These are phyloP conservation scores for Cristatella mucedo DNA, from an alignment of 2,888 invertebrate species.

Conservation along the genomic window DNA sequence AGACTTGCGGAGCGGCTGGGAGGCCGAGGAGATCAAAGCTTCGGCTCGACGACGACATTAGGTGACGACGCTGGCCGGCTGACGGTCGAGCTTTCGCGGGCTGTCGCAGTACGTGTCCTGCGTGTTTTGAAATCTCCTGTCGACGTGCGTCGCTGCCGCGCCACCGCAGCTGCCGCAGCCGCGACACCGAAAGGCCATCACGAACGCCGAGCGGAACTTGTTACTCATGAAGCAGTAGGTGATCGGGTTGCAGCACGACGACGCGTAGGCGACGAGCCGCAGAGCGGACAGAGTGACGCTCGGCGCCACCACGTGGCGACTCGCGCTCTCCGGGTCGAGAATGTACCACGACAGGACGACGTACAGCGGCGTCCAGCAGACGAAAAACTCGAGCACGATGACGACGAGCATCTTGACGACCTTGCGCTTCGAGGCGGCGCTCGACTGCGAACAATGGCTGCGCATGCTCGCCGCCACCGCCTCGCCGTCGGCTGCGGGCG, in stretches of 20 bases:
- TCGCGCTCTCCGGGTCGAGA: conserved; percentile 52
- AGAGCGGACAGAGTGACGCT: conserved; percentile 46
- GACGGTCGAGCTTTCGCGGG: no score
- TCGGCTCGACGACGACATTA: no score
- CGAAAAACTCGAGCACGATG: conserved; percentile 5
- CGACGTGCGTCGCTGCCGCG: conserved; percentile 11
- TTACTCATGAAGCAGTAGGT: conserved; percentile 84
- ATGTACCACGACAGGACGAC: conserved; percentile 61
- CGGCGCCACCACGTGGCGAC: conserved; percentile 16
- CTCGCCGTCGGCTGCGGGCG: no score
- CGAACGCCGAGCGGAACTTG: conserved; percentile 64
- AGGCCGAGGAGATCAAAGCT: no score
- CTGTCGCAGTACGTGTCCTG: conserved; percentile 4
- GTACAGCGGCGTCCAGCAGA: conserved; percentile 11
- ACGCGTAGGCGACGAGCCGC: conserved; percentile 62
- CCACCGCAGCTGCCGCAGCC: no score
- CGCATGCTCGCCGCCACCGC: no score
- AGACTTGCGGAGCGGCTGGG: no score
- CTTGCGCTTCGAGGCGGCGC: conserved; percentile 24
- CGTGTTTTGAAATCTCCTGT: conserved; percentile 4
- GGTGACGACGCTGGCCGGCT: no score
- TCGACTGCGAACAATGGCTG: no score
- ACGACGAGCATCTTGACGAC: conserved; percentile 47
- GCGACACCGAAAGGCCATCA: conserved; percentile 56
- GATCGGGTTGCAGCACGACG: conserved; percentile 73